These are phyloP conservation scores for Malurus cyaneus DNA, from an alignment of 2,113 vertebrate species.

Conservation along the genomic window DNA sequence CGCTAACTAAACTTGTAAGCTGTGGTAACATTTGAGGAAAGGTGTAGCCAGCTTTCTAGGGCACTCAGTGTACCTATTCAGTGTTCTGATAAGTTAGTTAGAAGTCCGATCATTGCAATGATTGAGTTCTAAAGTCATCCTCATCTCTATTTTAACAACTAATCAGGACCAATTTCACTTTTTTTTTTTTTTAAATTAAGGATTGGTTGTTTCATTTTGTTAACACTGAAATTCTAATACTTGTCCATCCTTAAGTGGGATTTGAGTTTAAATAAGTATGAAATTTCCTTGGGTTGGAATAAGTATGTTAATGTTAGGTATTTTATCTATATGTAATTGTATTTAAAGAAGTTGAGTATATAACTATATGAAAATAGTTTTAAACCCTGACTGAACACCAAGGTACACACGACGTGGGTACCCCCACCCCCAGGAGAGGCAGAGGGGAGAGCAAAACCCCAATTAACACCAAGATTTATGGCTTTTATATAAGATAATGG, in stretches of 20 bases:
- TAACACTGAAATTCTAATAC: background rate
- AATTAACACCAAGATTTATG: too few relatives aligned
- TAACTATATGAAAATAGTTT: background rate
- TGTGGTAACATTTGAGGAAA: background rate
- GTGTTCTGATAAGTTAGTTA: background rate
- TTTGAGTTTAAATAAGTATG: background rate
- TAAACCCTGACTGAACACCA: too few relatives aligned
- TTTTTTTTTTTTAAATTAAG: background rate
- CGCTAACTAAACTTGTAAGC: background rate
- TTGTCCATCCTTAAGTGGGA: background rate
- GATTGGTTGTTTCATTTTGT: background rate
- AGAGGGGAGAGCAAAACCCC: too few relatives aligned
- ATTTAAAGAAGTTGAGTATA: background rate
- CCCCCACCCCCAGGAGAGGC: too few relatives aligned
- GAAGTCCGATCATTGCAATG: background rate
- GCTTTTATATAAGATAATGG: too few relatives aligned
- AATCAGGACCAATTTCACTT: background rate
- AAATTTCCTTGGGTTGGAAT: background rate
- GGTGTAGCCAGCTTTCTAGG: background rate
- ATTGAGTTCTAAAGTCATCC: background rate
- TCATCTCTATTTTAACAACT: background rate
- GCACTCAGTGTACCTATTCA: background rate
- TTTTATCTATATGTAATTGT: background rate
- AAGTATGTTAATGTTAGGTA: background rate
- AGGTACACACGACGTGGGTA: too few relatives aligned